These are phyloP conservation scores for Meloidogyne floridensis DNA, from an alignment of 1,140 invertebrate genomes.

Conservation along the genomic window DNA sequence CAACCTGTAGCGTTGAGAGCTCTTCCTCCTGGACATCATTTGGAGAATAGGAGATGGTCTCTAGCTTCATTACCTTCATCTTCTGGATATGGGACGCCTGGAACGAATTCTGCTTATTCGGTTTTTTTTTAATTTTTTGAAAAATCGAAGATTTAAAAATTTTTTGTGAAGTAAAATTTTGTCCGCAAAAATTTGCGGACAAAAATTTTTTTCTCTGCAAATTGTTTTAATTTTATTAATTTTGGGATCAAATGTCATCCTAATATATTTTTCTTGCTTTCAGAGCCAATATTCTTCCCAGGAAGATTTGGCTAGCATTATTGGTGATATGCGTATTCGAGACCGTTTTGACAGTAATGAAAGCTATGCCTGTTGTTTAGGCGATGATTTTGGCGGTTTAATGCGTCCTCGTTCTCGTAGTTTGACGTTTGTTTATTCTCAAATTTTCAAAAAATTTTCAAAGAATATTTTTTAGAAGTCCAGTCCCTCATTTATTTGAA, in stretches of 20 bases:
- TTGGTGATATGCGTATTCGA: constrained; percentile 67
- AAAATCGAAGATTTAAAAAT: no score
- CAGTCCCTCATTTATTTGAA: constrained; percentile 49
- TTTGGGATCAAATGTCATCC: background rate
- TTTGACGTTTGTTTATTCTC: constrained; percentile 66
- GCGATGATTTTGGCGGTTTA: constrained; percentile 39
- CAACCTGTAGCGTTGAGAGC: constrained; percentile 40
- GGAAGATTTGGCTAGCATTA: constrained; percentile 68
- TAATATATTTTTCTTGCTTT: constrained; percentile 44
- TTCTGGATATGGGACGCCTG: constrained; percentile 70
- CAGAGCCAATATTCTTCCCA: constrained; percentile 71
- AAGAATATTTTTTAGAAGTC: constrained; percentile 51
- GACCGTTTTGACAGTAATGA: constrained; percentile 68
- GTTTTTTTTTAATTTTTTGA: constrained; percentile 36
- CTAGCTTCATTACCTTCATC: constrained; percentile 70
- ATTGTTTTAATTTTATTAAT: no score
- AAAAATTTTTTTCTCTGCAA: no score
- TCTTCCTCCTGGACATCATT: constrained; percentile 47
- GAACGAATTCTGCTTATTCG: constrained; percentile 66
- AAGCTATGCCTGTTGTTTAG: constrained; percentile 61
- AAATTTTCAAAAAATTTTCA: constrained; percentile 1
- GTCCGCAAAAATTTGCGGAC: no score
- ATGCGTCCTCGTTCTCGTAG: constrained; percentile 68
- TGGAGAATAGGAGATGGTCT: constrained; percentile 68
- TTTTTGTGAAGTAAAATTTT: no score